Evolutionary conservation across 1,140 invertebrate genomes (phyloP), one percentile per base, ranked within the genome.

Genomic region (Drosophila nasuta): DNA sequence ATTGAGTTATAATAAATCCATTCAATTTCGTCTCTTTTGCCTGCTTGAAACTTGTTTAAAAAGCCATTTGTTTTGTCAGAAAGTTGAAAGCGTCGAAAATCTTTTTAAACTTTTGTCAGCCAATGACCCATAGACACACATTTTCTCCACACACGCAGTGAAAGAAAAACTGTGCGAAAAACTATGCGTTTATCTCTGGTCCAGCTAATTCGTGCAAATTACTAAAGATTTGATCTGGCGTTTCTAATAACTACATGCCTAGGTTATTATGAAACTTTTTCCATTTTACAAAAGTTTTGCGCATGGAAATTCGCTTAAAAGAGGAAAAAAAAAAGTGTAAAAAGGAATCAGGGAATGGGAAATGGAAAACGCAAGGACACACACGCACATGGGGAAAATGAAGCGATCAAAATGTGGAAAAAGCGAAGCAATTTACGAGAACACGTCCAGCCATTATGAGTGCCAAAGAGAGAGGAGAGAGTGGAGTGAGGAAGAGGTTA

Each of bases 231-330:
- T 60, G 49, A 63, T 76, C 70, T 58, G 59, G 46, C 51, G 67
- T 54, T 51, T 65, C 73, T 81, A 72, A 81, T 79, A 81, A 81
- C 76, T 71, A 75, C 67, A 79, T 75, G 71, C 67, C 38, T 54
- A 25, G 67, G 73, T 79, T 81, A 81, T 81, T 79, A 81, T 76
- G 62, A 76, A 81, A 81, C 33, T 81, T 81, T 81, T 81, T 76
- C 73, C 73, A 81, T 81, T 81, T 79, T 49, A 45, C 7, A 54
- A 72, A 81, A 79, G 41, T 81, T 80, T 64, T 75, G 8, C 20
- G 62, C 45, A 78, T 64, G 52, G 59, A 81, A 75, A 80, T 77
- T 57, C 30, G 30, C 51, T 13, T 2, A 58, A 57, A 10, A 25
- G 20, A 25, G 43, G 28, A 66, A 10, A 30, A 46, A 46, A 30